Conservation (phyloP, 2,113 vertebrate species). For the Spheniscus mendiculus region DNA sequence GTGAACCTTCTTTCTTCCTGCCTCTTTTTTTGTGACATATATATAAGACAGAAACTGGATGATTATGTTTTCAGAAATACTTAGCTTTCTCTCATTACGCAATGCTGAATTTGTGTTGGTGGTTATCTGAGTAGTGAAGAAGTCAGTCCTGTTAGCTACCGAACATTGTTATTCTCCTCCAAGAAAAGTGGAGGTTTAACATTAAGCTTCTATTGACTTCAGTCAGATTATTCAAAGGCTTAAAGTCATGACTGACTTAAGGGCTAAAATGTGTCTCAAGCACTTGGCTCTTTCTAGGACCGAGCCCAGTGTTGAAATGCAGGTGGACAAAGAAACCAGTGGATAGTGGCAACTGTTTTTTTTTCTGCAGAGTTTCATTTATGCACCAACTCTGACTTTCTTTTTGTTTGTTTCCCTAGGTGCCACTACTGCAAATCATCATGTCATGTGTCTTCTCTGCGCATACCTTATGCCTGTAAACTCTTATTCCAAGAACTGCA, state of each 20-base stretch:
- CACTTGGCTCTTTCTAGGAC: not conserved
- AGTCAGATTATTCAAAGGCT: not conserved
- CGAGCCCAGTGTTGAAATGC: not conserved
- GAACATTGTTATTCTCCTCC: not conserved
- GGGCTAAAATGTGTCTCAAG: not conserved
- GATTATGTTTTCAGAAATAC: not conserved
- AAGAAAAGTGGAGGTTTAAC: not conserved
- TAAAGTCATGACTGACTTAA: not conserved
- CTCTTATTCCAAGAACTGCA: constrained; percentile 97
- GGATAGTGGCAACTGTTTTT: not conserved
- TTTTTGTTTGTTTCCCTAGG: constrained; percentile 75
- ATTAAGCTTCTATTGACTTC: not conserved
- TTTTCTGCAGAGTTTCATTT: not conserved
- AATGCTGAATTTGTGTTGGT: not conserved
- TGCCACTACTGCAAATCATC: constrained; percentile 98
- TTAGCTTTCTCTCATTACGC: not conserved
- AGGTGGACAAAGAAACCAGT: not conserved
- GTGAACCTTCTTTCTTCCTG: not conserved
- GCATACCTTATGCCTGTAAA: constrained; percentile 97
- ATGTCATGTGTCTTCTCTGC: constrained; percentile 92
- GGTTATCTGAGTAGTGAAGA: not conserved
- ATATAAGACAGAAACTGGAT: not conserved
- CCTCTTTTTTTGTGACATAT: not conserved
- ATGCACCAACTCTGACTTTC: not conserved
- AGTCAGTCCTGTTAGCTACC: not conserved